Evolutionary conservation across 2,888 invertebrate genomes (phyloP), one percentile per base, ranked within the genome.

Genomic region (Drosophila dives): DNA sequence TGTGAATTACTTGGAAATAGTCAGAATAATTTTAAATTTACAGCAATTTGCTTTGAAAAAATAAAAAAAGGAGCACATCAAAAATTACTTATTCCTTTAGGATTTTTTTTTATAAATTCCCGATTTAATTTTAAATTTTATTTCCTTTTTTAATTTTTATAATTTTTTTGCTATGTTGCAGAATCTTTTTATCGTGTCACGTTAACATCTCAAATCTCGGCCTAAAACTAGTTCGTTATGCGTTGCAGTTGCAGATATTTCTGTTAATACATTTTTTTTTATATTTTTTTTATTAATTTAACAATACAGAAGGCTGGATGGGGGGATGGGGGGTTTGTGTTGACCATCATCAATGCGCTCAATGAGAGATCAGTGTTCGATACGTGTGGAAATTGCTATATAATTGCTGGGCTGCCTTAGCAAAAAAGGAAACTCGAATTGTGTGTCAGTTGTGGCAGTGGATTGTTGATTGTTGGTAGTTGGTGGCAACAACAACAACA

Each of bases 341-440:
- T 29, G 45, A 26, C 54, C 23, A 11, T 15, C 45, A 15, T 45
- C 45, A 20, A 45, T 29, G 49, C 72, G 77, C 74, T 68, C 83
- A 76, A 87, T 86, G 76, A 86, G 76, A 88, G 84, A 90, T 90
- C 89, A 82, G 72, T 84, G 83, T 74, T 88, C 83, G 83, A 90
- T 89, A 80, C 81, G 89, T 85, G 87, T 82, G 88, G 88, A 90
- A 89, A 90, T 89, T 84, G 83, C 84, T 77, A 81, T 87, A 86
- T 89, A 89, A 89, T 89, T 90, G 89, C 84, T 67, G 64, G 23
- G 80, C 66, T 80, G 74, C 80, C 51, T 49, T 42, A 56, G 70
- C 68, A 65, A 38, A 79, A 84, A 80, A 87, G 81, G 82, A 84
- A 87, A 86, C 81, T 78, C 63, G 68, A 72, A 65, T 75, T 80